phyloP scores from a whole-genome alignment of 2,113 vertebrate genomes.

The Callorhinus ursinus region DNA sequence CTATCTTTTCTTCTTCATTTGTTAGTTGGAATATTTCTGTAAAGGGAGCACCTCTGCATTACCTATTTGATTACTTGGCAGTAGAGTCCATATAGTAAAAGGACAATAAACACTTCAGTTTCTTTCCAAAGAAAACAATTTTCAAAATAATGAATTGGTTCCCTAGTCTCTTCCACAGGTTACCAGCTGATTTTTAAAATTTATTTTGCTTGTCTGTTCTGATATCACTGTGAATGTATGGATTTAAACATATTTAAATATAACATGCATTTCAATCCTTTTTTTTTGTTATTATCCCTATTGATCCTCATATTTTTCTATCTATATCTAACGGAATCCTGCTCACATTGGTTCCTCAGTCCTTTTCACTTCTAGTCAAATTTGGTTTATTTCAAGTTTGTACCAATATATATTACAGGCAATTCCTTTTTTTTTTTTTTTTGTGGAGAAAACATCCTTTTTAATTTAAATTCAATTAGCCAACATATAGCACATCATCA shows the following conservation, averaged over 20 bases:
- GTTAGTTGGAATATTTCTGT: not conserved
- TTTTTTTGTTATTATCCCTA: not conserved
- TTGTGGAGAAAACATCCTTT: no score
- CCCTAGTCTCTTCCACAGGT: not conserved
- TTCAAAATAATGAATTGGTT: not conserved
- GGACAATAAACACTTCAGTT: not conserved
- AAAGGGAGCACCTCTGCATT: not conserved
- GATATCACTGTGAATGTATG: not conserved
- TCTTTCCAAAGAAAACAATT: not conserved
- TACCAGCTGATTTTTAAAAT: not conserved
- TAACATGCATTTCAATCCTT: not conserved
- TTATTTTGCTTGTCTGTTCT: not conserved
- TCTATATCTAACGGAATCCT: not conserved
- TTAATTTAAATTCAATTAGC: no score
- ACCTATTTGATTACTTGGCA: not conserved
- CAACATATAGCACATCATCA: no score
- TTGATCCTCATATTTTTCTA: not conserved
- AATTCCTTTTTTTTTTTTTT: not conserved
- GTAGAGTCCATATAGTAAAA: not conserved
- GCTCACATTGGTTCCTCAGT: not conserved
- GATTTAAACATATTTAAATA: not conserved
- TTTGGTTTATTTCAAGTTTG: constrained; percentile 74
- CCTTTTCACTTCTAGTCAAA: constrained; percentile 41
- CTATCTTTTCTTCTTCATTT: not conserved
- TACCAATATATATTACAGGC: constrained; percentile 70